Evolutionary conservation across 92 coral and sea anemone species (phyloP), one percentile per base, ranked within the genome.

Genomic region (Porites cylindrica): DNA sequence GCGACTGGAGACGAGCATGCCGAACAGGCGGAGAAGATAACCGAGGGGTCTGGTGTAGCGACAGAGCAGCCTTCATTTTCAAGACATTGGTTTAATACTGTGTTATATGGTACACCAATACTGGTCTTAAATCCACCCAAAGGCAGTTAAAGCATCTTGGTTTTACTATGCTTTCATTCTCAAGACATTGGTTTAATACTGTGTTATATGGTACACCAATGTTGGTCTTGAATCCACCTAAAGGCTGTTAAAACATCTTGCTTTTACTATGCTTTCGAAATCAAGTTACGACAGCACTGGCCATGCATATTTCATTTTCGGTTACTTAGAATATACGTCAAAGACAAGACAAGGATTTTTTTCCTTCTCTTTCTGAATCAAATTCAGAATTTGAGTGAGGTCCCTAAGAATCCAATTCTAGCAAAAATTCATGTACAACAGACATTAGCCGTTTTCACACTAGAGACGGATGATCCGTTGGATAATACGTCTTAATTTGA

Each of bases 191-290:
- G 95, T 92, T 93, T 66, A 95, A 93, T 63, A 91, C 99, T 8
- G 99, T 96, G 6, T 14, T 95, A 59, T 96, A 96, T 92, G 99
- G 99, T 51, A 78, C 91, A 21, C 94, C 98, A 1, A 84, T 89
- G 75, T 69, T 95, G 12, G 50, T 89, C 70, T 82, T 95, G 56
- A 93, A 76, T 66, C 96, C 95, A 47, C 80, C 89, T 6, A 91
- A 90, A 90, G 78, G 79, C 1, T 20, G 63, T 87, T 76, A 52
- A 51, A 18, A 47, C 10, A 10, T 38, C 2, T 50, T 12, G 2
- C 7, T 50, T 38, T 2, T 23, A 24, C 61, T 2, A 18, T 66
- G 5, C 47, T 38, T 38, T 38, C 47, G 47, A 38, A 38, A 38
- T 38, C 47, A 4, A 38, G 47, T 38, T 38, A 38, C 47, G 6